Conservation (phyloP, 2,888 invertebrate genomes). For the Mylabris sibirica region DNA sequence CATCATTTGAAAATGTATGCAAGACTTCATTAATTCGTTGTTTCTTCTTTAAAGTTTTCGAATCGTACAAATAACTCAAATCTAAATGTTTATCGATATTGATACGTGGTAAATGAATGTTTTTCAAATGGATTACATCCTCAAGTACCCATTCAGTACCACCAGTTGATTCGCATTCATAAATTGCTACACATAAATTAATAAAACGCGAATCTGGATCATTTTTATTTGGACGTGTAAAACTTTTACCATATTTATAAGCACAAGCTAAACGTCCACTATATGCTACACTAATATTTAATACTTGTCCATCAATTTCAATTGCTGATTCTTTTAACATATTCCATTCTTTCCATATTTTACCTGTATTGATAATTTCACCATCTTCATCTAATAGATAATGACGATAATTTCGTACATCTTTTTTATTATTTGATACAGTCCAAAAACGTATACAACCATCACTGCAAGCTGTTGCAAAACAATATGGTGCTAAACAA, state of each 20-base stretch:
- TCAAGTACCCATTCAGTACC: slow-evolving; percentile 94
- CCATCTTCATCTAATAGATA: slow-evolving; percentile 57
- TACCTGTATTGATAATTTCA: slow-evolving; percentile 55
- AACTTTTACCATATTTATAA: slow-evolving; percentile 91
- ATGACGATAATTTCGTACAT: slow-evolving; percentile 47
- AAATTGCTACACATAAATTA: slow-evolving; percentile 93
- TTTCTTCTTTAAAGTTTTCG: slow-evolving; percentile 80
- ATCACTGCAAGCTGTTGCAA: slow-evolving; percentile 95
- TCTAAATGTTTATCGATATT: slow-evolving; percentile 84
- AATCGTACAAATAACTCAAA: slow-evolving; percentile 82
- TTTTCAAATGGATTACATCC: slow-evolving; percentile 93
- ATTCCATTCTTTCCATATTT: slow-evolving; percentile 55
- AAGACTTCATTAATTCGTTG: slow-evolving; percentile 82
- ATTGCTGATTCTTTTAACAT: slow-evolving; percentile 70
- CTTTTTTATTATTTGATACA: slow-evolving; percentile 51
- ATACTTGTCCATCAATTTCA: slow-evolving; percentile 74
- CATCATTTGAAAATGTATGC: slow-evolving; percentile 83
- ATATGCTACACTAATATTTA: slow-evolving; percentile 96
- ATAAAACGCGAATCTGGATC: slow-evolving; percentile 85
- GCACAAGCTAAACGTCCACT: slow-evolving; percentile 97
- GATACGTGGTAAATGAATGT: slow-evolving; percentile 86
- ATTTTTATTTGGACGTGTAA: slow-evolving; percentile 79
- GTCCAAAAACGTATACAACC: slow-evolving; percentile 90
- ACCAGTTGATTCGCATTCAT: slow-evolving; percentile 98
- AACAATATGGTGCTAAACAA: slow-evolving; percentile 96